Percentiles rank a stretch among this genome's conserved stretches.
Conservation (phyloP, 2,888 invertebrate genomes). For the Tenthredo notha region DNA sequence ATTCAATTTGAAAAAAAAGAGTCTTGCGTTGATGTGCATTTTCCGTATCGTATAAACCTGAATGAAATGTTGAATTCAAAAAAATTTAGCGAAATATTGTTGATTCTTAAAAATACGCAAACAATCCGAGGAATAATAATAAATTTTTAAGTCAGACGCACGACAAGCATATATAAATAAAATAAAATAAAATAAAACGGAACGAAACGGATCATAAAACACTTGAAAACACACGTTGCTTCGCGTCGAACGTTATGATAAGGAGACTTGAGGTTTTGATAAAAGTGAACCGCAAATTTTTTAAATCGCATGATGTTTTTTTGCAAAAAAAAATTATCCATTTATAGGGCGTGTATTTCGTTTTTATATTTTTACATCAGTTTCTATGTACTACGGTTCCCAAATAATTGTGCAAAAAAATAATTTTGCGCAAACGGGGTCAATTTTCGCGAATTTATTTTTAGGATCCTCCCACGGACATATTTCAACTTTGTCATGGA, state of each 20-base stretch:
- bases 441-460: not conserved
- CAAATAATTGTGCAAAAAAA: not conserved
- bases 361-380: not conserved
- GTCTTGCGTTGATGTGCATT: not conserved
- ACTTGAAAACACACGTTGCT: not conserved
- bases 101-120: not conserved
- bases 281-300: not conserved
- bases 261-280: constrained; percentile 5
- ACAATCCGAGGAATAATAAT: not conserved
- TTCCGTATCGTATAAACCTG: not conserved
- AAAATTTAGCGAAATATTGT: not conserved
- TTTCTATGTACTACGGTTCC: not conserved
- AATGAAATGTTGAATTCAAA: not conserved
- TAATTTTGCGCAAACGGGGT: not conserved
- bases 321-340: not conserved
- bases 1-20: not conserved
- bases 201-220: not conserved
- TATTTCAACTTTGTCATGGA: not conserved
- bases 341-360: not conserved
- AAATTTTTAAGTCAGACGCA: not conserved
- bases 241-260: not conserved
- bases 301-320: not conserved
- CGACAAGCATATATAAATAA: not conserved
- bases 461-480: not conserved
- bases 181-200: not conserved